These are phyloP conservation scores for Fratercula arctica DNA, from an alignment of 2,797 vertebrate genomes.

Conservation along the genomic window DNA sequence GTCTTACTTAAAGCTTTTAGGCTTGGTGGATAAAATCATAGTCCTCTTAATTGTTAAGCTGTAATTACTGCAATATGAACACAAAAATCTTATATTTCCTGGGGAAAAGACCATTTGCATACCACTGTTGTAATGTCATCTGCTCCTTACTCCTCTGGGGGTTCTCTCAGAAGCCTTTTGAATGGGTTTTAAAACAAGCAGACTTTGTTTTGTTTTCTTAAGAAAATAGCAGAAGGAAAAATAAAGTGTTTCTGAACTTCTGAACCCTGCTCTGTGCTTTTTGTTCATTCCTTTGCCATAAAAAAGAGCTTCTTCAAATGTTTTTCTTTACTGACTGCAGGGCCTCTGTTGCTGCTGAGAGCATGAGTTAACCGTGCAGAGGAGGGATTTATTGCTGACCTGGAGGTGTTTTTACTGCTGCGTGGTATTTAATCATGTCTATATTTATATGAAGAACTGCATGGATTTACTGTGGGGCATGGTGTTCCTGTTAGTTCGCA, in stretches of 20 bases:
- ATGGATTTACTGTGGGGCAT: not conserved
- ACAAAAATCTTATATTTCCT: constrained; percentile 48
- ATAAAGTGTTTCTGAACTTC: constrained; percentile 62
- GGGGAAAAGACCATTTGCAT: constrained; percentile 57
- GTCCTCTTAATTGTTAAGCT: constrained; percentile 59
- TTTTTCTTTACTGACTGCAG: not conserved
- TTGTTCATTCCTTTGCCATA: constrained; percentile 17
- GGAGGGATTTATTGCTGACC: not conserved
- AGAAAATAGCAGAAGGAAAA: constrained; percentile 65
- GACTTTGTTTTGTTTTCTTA: constrained; percentile 62
- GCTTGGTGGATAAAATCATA: constrained; percentile 41
- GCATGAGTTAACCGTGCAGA: not conserved
- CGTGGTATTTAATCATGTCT: not conserved
- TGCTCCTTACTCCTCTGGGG: constrained; percentile 36
- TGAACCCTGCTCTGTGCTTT: constrained; percentile 58
- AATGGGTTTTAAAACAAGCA: constrained; percentile 64
- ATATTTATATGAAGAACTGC: not conserved
- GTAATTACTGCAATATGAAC: constrained; percentile 53
- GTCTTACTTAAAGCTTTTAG: constrained; percentile 50
- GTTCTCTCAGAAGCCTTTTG: constrained; percentile 54
- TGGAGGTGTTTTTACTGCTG: not conserved
- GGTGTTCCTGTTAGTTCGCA: not conserved
- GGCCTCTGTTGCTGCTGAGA: not conserved
- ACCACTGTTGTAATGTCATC: constrained; percentile 54
- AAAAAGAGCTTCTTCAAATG: not conserved